Base-by-base conservation (phyloP, 1,140 invertebrate species). In the Zaprionus davidi region DNA sequence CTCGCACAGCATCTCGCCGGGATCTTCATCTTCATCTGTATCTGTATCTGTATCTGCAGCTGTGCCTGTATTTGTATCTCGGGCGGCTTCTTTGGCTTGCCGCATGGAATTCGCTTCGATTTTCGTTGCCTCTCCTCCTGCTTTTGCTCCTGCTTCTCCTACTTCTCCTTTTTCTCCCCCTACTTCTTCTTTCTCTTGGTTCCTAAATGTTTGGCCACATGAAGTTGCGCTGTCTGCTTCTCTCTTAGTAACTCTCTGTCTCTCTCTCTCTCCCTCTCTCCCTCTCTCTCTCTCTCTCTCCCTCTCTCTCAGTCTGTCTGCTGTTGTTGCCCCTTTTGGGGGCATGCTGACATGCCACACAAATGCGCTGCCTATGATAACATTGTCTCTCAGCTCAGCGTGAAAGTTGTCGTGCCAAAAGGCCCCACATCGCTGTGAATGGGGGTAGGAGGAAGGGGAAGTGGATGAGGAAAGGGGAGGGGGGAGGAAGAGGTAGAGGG, bases 281-380 rank as follows among this genome's bases (percentile, higher is more conserved):
- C 34, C 36, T 41, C 49, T 26, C 0, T 26, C 26, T 26, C 26
- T 26, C 26, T 26, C 5, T 6, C 26, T 71, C 51, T 53, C 26
- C 13, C 20, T 11, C 49, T 15, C 51, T 38, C 7, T 34, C 36
- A 17, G 17, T 31, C 55, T 26, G 59, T 41, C 49, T 26, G 44
- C 49, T 26, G 44, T 51, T 49, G 46, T 28, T 66, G 51, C 24
- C 26, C 44, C 58, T 11, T 69, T 63, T 71, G 28, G 66, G 13
- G 28, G 56, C 56, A 34, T 24, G 69, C 69, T 59, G 71, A 68
- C 65, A 76, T 84, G 70, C 82, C 80, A 84, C 82, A 85, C 81
- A 84, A 84, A 85, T 84, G 76, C 87, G 73, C 17, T 80, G 83
- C 83, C 82, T 86, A 87, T 86, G 83, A 87, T 86, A 86, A 87